Evolutionary conservation across 2,797 vertebrate species (phyloP), one percentile per base, ranked within the genome.

Genomic region (Schizopygopsis pylzovi): DNA sequence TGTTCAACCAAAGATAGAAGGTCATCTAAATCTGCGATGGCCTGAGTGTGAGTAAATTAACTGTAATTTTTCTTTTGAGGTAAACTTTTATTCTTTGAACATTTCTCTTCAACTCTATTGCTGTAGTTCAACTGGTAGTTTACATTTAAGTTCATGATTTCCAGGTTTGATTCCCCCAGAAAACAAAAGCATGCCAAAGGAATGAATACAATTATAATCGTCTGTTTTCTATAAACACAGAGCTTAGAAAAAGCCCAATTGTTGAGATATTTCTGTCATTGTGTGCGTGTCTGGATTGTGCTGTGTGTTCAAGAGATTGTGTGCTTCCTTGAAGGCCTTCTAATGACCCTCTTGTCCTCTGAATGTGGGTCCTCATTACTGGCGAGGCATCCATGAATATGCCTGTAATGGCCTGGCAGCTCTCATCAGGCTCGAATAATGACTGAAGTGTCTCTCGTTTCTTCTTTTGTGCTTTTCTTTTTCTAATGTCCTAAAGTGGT

Each of bases 281-380:
- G 52, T 82, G 56, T 41, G 39, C n/a, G 39, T 59, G 49, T 54
- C 47, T 78, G 20, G 15, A 43, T 43, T 11, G 4, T 33, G 63
- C 6, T 79, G 25, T 37, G 41, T 71, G 52, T 72, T 78, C 45
- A 71, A 65, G 41, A 61, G 73, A 85, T 45, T 67, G 83, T 28
- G 56, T 82, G 73, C 67, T 79, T 81, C 28, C 77, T 82, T 85
- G 73, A 84, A 81, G 79, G n/a, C 45, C 78, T 79, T 82, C 68
- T 89, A 86, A 90, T 86, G 87, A 83, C 89, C 84, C 84, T 84
- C 89, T 89, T 85, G 86, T 90, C 86, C 67, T 67, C 37, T 80
- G 79, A 83, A 87, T 85, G 81, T 87, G 82, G 86, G 79, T 41
- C 68, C 84, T 87, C 86, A 90, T 90, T 89, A 89, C 61, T 47